Base-by-base conservation (phyloP, 2,797 vertebrate genomes). In the Tenualosa thibaudeaui region DNA sequence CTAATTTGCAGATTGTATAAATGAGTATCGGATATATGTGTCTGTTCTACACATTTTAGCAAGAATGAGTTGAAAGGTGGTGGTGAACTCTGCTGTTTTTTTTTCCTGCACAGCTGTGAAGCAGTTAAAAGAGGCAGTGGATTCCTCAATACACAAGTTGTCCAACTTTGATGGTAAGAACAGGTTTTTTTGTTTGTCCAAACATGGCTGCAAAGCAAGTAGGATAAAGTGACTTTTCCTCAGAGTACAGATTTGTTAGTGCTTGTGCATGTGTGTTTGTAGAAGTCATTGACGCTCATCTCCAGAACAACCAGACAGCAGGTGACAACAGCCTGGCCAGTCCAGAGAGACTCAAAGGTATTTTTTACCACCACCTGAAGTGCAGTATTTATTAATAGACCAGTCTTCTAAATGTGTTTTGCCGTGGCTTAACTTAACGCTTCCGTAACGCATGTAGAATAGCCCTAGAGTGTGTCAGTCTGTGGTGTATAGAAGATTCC, bases 261-360 rank as follows among this genome's bases (percentile, higher is more conserved):
- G 46, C 46, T 49, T 49, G 46, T 49, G 46, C 24, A 9, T 81
- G 65, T 85, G 84, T 49, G 40, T 43, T 85, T 81, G 40, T 71
- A 94, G 95, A 94, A 88, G 93, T 95, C 60, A 94, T 95, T 90
- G 95, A 96, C 9, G 93, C 94, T 0, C 95, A 96, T 89, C 91
- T 96, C 54, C 95, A 96, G 91, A 96, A 96, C 91, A 96, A 95
- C 91, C 95, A 96, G 92, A 93, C 92, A 0, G 86, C 90, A 15
- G 94, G 92, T 82, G 95, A 95, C 54, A 92, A 95, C 90, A 93
- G 93, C 87, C 90, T 96, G 86, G 90, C 93, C 86, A 95, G 93
- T 50, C 94, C 95, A 0, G 94, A 95, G 78, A 92, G 88, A 81
- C 91, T 95, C 13, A 94, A 93, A 95, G 95, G 96, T 95, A 86